These are phyloP conservation scores for Rhadinocentrus ornatus DNA, from an alignment of 2,797 vertebrate genomes.

Conservation along the genomic window DNA sequence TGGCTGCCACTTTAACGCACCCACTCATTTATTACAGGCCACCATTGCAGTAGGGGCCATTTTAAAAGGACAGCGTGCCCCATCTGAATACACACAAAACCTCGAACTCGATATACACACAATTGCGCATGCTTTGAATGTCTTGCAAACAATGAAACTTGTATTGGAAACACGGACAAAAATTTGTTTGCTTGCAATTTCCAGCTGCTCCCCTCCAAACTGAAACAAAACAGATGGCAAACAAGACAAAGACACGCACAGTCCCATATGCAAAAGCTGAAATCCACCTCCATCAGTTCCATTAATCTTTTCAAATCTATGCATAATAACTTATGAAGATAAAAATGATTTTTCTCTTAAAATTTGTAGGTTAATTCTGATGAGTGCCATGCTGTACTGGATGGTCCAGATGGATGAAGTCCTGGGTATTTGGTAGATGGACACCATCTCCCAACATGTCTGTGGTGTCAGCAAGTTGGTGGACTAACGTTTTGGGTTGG, in stretches of 20 bases:
- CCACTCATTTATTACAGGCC: conserved; percentile 80
- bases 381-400: too few relatives aligned
- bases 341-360: too few relatives aligned
- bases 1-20: conserved; percentile 74
- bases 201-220: neutral
- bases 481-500: too few relatives aligned
- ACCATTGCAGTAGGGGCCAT: conserved; percentile 50
- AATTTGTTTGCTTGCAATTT: neutral
- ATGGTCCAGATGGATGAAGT: too few relatives aligned
- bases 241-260: too few relatives aligned
- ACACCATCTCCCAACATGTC: too few relatives aligned
- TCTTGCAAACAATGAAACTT: conserved; percentile 4
- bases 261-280: neutral
- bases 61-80: conserved; percentile 68
- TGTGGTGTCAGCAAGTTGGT: too few relatives aligned
- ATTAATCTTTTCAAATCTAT: neutral
- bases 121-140: neutral
- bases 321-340: neutral
- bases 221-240: neutral
- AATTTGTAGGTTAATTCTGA: too few relatives aligned
- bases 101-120: conserved; percentile 4
- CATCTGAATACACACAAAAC: conserved; percentile 30
- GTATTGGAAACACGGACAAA: neutral
- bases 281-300: neutral
- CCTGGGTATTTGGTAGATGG: too few relatives aligned